Percentiles rank a stretch among this genome's conserved stretches.
Conservation (phyloP, 2,113 vertebrate genomes). For the Ptilorrhoa leucosticta region DNA sequence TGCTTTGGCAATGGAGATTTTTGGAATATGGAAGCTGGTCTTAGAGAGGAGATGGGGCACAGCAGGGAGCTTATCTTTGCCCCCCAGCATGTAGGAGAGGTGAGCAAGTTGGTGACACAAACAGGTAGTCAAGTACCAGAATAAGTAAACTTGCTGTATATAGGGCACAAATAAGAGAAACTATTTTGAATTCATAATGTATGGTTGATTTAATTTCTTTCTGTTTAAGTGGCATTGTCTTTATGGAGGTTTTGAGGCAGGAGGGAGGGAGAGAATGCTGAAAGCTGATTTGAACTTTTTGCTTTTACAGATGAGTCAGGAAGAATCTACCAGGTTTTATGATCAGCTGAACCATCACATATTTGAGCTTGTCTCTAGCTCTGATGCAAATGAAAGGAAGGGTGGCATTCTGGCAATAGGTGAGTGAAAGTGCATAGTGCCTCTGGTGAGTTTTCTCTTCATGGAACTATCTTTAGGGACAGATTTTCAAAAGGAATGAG, state of each 20-base stretch:
- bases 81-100: neutral
- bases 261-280: neutral
- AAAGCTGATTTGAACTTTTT: neutral
- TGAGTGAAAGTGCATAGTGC: conserved; percentile 56
- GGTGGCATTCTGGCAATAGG: conserved; percentile 97
- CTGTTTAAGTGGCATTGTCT: neutral
- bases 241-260: neutral
- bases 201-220: neutral
- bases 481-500: neutral
- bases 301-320: conserved; percentile 88
- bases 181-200: neutral
- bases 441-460: neutral
- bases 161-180: neutral
- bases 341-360: conserved; percentile 98
- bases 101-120: neutral
- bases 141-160: neutral
- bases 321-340: conserved; percentile 96
- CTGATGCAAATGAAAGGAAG: conserved; percentile 97
- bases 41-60: neutral
- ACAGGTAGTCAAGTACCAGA: neutral
- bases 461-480: neutral
- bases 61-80: neutral
- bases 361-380: conserved; percentile 98
- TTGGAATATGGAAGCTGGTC: neutral
- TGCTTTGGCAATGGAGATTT: neutral